phyloP scores from a whole-genome alignment of 2,797 vertebrate species.

The Todus mexicanus region DNA sequence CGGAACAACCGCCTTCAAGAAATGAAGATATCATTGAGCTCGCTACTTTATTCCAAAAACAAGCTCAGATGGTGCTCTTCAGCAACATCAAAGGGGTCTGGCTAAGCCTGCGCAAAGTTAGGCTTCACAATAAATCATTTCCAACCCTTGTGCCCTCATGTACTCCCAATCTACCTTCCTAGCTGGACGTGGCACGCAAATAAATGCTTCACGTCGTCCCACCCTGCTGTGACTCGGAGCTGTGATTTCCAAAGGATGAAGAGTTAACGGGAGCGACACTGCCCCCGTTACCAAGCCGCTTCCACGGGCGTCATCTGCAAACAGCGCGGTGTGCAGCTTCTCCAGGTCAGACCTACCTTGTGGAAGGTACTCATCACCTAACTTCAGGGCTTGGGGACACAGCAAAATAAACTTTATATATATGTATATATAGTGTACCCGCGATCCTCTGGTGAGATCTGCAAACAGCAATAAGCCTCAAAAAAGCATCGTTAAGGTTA shows the following conservation, averaged over 20 bases:
- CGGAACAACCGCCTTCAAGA: conserved; percentile 82
- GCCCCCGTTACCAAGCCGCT: neutral
- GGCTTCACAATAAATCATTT: neutral
- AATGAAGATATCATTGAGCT: conserved; percentile 88
- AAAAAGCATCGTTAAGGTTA: neutral
- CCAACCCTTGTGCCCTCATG: neutral
- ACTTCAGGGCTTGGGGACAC: neutral
- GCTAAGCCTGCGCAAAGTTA: neutral
- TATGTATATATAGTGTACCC: no score
- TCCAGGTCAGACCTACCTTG: neutral
- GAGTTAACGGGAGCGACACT: neutral
- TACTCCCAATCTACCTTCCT: neutral
- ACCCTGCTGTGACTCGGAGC: neutral
- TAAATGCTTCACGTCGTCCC: neutral
- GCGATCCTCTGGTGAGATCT: neutral
- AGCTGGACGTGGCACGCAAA: neutral
- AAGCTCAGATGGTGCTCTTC: conserved; percentile 32
- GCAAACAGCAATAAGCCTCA: neutral
- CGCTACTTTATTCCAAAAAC: conserved; percentile 73
- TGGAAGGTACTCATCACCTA: neutral
- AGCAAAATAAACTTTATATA: neutral
- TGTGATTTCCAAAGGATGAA: neutral
- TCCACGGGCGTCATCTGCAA: neutral
- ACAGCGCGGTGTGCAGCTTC: accelerated
- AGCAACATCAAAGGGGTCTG: neutral